Evolutionary conservation across 1,140 invertebrate species (phyloP).

Genomic region (Drosophila kurseongensis): DNA sequence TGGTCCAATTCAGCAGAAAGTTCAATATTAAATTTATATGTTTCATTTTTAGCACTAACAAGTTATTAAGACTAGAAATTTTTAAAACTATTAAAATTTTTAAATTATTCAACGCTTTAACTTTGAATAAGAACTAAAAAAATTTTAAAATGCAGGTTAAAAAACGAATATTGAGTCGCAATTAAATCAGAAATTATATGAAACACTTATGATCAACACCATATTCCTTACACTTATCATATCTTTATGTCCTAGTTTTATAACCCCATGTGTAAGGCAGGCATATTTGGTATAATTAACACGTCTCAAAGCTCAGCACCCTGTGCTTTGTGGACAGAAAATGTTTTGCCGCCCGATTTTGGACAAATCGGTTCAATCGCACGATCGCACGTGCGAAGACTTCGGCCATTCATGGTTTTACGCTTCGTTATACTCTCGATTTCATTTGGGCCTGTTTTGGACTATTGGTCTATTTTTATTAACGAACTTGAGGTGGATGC

Average conservation of each 20-base stretch:
- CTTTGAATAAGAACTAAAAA: too few species aligned
- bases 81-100: too few species aligned
- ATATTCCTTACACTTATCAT: neutral
- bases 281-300: conserved; percentile 51
- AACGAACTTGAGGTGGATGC: conserved; percentile 13
- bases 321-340: conserved; percentile 19
- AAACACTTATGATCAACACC: too few species aligned
- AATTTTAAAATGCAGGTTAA: too few species aligned
- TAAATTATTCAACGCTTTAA: too few species aligned
- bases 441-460: conserved; percentile 39
- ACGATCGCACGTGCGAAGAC: conserved; percentile 54
- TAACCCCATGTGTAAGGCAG: neutral
- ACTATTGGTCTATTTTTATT: conserved; percentile 35
- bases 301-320: conserved; percentile 36
- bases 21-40: neutral
- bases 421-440: conserved; percentile 46
- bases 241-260: neutral
- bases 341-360: conserved; percentile 34
- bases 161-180: too few species aligned
- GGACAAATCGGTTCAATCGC: conserved; percentile 44
- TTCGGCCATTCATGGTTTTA: conserved; percentile 57
- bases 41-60: neutral
- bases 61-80: too few species aligned
- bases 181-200: too few species aligned
- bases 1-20: neutral